Evolutionary conservation across 2,797 vertebrate genomes (phyloP), one percentile per base, ranked within the genome.

Genomic region (Bovichtus diacanthus): DNA sequence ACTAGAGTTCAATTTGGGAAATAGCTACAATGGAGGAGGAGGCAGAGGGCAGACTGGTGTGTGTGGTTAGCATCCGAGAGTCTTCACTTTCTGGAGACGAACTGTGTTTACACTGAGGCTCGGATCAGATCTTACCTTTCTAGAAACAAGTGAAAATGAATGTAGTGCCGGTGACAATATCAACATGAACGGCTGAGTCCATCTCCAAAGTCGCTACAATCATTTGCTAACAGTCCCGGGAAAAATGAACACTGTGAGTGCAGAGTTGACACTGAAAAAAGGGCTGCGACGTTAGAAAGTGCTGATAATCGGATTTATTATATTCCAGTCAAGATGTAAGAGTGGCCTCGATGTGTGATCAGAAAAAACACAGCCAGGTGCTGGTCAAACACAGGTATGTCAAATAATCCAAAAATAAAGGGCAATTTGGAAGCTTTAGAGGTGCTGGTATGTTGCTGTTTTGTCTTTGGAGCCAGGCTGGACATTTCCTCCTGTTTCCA

Each of bases 11-110:
- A 4, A 50, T 76, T 76, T 68, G 18, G 16, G n/a, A 9, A 56
- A 56, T 6, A 61, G 53, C 64, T 54, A 19, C 39, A 70, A 29
- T 21, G 23, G 21, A 49, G 53, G 39, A 69, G 31, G 47, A 69
- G 31, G 21, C 27, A 62, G 58, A 76, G 44, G 67, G 60, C 66
- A 84, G 53, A 81, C 23, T 46, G 64, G 39, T 19, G 36, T 41
- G 55, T n/a, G 49, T 29, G 36, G 9, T 9, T 27, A 49, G 23
- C 36, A 11, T 9, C 27, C 25, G 63, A 44, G 76, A 21, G 21
- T 50, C 60, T 67, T 18, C 44, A 53, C 31, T 53, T 58, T 15
- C 16, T 9, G 46, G 51, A 46, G 8, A 76, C 15, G 25, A 60
- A 68, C 41, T 13, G 44, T n/a, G 6, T 47, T 54, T 13, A 61